Evolutionary conservation across 2,888 invertebrate species (phyloP), one percentile per base, ranked within the genome.

Genomic region (Mythimna impura): DNA sequence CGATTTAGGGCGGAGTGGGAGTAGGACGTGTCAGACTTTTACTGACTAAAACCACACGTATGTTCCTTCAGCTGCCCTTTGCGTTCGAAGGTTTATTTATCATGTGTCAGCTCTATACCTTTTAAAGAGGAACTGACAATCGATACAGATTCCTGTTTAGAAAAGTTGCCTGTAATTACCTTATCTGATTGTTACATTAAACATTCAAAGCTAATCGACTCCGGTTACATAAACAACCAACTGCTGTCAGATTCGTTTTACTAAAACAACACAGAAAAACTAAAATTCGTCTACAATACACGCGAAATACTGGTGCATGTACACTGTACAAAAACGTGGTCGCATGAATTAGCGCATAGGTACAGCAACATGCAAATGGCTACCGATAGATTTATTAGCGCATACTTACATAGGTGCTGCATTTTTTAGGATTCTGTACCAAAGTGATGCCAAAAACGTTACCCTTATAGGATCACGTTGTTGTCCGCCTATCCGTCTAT

Each of bases 361-460:
- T 10, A 76, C 52, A 67, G 61, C 63, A 22, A 40, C 78, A 85
- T 85, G 86, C 86, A 86, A 85, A 85, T 83, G 52, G 40, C 34
- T 20, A 30, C 79, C 81, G 65, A 76, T 80, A 67, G 73, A 85
- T 85, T 86, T 85, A 85, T 83, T 78, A 55, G 62, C 34, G 30
- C 84, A 79, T 67, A 68, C 77, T 76, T 67, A 83, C 76, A 55
- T 61, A 76, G 12, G 17, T 47, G 6, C 47, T 47, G 47, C 5
- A 20, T 17, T 47, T 20, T 47, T 47, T 47, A 47, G 17, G 7
- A 20, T 47, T 20, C 47, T 20, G 47, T 47, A 5, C 0, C 47
- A 12, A 17, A 47, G 17, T 12, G 40, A 40, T 17, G 47, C 1
- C 12, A 12, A 40, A 40, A 47, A 17, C 17, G 6, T 14, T 6